Base-by-base conservation (phyloP, 1,140 invertebrate species). In the Adoxophyes honmai region DNA sequence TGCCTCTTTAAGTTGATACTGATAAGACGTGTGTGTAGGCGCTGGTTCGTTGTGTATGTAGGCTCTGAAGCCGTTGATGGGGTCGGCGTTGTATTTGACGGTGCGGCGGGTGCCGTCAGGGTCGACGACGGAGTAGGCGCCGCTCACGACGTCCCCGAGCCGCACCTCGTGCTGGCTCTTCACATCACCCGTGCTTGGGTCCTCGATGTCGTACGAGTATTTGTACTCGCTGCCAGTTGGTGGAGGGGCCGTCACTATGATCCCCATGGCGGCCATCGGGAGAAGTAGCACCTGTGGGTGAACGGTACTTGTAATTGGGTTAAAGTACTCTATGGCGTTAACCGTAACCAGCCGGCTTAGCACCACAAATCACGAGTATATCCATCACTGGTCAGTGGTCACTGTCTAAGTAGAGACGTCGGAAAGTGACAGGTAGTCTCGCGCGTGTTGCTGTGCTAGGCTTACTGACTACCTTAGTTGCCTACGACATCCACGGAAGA, bases 61-160 rank as follows among this genome's bases (percentile, higher is more conserved):
- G 0, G 94, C 94, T 80, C 94, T 91, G 78, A 94, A 94, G 13
- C 94, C 94, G 56, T 90, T 91, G 68, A 92, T 89, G 0, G 92
- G 87, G 64, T 94, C 93, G 6, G 94, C 93, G 1, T 92, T 93
- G 80, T 95, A 95, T 34, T 94, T 91, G 4, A 95, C 94, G 33
- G 92, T 92, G 28, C 94, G 90, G 48, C 90, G 86, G 34, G 91
- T 93, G 7, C 94, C 94, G 73, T 95, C 92, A 9, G 92, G 89
- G 61, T 93, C 91, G 18, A 92, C 68, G 2, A 93, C 75, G 28
- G 89, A 90, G 65, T 93, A 93, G 9, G 86, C 81, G 21, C 92
- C 92, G 36, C 88, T 87, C 10, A 93, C 92, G 8, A 89, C 77
- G 61, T 92, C 90, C 5, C 92, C 92, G 59, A 89, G 88, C 48